phyloP scores from a whole-genome alignment of 2,888 invertebrate genomes.

The Cephonodes hylas region DNA sequence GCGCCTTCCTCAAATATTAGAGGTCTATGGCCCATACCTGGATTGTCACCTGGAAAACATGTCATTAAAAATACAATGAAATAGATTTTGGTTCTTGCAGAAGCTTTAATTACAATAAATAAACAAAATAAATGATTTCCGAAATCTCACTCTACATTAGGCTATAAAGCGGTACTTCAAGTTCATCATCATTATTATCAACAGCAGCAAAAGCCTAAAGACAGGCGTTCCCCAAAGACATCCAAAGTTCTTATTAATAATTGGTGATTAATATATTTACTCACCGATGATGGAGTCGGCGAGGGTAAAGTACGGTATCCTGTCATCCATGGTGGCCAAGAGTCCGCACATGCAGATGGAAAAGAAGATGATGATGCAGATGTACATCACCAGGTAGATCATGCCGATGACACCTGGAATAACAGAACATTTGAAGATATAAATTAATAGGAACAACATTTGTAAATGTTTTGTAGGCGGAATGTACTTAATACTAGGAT shows the following conservation, averaged over 20 bases:
- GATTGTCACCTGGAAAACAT: constrained; percentile 69
- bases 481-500: too few relatives aligned
- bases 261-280: constrained; percentile 7
- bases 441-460: too few relatives aligned
- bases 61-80: not conserved
- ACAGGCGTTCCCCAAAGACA: too few relatives aligned
- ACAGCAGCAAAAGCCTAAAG: too few relatives aligned
- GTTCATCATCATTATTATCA: too few relatives aligned
- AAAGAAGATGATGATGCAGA: constrained; percentile 92
- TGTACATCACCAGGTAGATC: constrained; percentile 95
- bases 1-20: constrained; percentile 81
- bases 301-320: constrained; percentile 90
- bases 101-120: too few relatives aligned
- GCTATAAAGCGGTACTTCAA: too few relatives aligned
- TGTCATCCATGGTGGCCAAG: constrained; percentile 85
- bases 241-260: not conserved
- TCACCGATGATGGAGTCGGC: constrained; percentile 89
- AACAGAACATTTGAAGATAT: not conserved
- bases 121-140: too few relatives aligned
- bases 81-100: too few relatives aligned
- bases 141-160: too few relatives aligned
- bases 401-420: constrained; percentile 90
- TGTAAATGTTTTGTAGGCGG: too few relatives aligned
- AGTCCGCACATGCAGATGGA: constrained; percentile 94
- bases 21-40: constrained; percentile 86